Evolutionary conservation across 1,140 invertebrate species (phyloP).

Genomic region (Drosophila nigrodunni): DNA sequence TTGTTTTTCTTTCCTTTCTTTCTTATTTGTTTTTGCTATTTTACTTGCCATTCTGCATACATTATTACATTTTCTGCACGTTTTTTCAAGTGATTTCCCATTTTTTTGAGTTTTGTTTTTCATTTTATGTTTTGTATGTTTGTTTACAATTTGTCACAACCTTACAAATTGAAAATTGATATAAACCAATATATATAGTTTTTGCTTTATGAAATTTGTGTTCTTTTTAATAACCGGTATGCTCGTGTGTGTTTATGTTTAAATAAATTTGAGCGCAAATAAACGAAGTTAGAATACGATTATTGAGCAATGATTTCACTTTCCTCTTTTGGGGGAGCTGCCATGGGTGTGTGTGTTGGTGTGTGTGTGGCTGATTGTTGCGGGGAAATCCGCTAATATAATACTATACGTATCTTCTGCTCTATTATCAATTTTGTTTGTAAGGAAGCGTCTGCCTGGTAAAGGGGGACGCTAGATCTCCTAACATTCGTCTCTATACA

Average conservation of each 20-base stretch:
- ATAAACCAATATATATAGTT: conserved; percentile 78
- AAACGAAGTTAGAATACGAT: conserved; percentile 21
- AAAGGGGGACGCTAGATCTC: conserved; percentile 43
- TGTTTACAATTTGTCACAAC: conserved; percentile 84
- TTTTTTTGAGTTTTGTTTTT: conserved; percentile 63
- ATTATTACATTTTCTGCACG: conserved; percentile 73
- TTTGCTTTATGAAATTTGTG: conserved; percentile 63
- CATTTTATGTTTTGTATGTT: conserved; percentile 64
- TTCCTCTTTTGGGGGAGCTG: conserved; percentile 20
- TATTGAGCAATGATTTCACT: conserved; percentile 34
- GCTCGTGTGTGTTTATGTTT: conserved; percentile 15
- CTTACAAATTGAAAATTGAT: conserved; percentile 85
- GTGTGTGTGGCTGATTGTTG: conserved; percentile 45
- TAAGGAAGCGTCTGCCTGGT: conserved; percentile 53
- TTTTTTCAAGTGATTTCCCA: conserved; percentile 66
- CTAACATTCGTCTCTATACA: conserved; percentile 59
- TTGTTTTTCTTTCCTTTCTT: conserved; percentile 10
- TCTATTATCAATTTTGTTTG: conserved; percentile 69
- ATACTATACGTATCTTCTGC: conserved; percentile 57
- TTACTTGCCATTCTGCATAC: conserved; percentile 73
- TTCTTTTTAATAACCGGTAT: conserved; percentile 44
- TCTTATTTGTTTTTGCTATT: conserved; percentile 54
- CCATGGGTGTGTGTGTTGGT: conserved; percentile 23
- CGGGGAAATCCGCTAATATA: conserved; percentile 50
- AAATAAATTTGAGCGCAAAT: conserved; percentile 24